These are phyloP conservation scores for Trematomus bernacchii DNA, from an alignment of 2,797 vertebrate species.

Conservation along the genomic window DNA sequence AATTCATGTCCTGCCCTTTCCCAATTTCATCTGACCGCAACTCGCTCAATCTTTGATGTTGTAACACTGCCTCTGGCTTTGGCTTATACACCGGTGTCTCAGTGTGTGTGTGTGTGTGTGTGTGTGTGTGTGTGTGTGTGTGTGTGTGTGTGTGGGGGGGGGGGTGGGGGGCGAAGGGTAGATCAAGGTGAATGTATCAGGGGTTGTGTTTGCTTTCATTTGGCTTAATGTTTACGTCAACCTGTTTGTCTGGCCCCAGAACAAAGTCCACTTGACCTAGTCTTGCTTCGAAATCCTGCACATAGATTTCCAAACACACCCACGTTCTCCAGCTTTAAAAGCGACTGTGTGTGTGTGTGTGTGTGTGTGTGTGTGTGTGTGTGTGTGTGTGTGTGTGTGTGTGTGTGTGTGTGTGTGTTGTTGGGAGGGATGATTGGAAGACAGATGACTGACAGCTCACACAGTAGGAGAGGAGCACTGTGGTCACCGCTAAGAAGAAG, in stretches of 20 bases:
- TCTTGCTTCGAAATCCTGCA: conserved; percentile 22
- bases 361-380: not conserved
- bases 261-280: conserved; percentile 43
- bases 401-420: conserved; percentile 13
- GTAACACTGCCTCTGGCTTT: conserved; percentile 49
- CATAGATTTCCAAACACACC: conserved; percentile 36
- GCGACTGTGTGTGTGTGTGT: not conserved
- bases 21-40: conserved; percentile 64
- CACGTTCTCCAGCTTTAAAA: not conserved
- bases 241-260: conserved; percentile 16
- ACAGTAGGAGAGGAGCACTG: conserved; percentile 53
- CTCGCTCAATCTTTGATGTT: conserved; percentile 71
- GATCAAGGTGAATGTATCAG: conserved; percentile 52
- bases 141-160: conserved; percentile 10
- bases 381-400: not conserved
- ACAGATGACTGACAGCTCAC: conserved; percentile 54
- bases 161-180: conserved; percentile 21
- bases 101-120: conserved; percentile 15
- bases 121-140: conserved; percentile 6
- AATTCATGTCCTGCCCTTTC: conserved; percentile 35
- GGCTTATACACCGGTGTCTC: conserved; percentile 24
- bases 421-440: conserved; percentile 36
- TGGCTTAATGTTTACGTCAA: not conserved
- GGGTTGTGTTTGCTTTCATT: not conserved
- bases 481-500: conserved; percentile 35